Evolutionary conservation across 2,113 vertebrate genomes (phyloP), one percentile per base, ranked within the genome.

Genomic region (Varanus salvator): DNA sequence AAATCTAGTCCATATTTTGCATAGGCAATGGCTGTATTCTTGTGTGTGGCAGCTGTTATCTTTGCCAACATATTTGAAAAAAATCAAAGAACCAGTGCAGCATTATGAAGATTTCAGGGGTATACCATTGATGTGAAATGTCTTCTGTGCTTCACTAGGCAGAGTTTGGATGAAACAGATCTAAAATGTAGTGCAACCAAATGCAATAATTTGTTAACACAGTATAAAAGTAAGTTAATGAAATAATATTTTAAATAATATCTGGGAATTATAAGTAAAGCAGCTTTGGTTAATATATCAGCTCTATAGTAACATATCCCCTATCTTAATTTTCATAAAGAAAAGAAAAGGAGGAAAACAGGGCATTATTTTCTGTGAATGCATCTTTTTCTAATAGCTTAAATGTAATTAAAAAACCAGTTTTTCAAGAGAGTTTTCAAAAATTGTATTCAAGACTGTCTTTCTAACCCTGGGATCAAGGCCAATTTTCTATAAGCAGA

Each of bases 331-430:
- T 23, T 25, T 3, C 48, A 6, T 15, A 6, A 34, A 72, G 9
- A 52, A 80, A 27, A 54, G 48, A 52, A 69, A 74, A 84, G 29
- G 17, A 72, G 29, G 19, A 52, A 6, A 12, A 3, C 3, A 71
- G 48, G 14, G 15, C 29, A 85, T 85, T 85, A 72, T 72, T 85
- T 86, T 76, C 71, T 54, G 75, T 38, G 7, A 60, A 86, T 75
- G 23, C 15, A 60, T 86, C 85, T 14, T 77, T 34, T 3, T 0
- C 80, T 93, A 96, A 90, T 93, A 81, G 87, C 91, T 76, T 93
- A 92, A 92, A 88, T 80, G 66, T 44, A 71, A 81, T 90, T 94
- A 94, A 95, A 93, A 93, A 92, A 94, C 85, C 44, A 75, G 92
- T 87, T 85, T 87, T 92, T 38, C 94, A 91, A 95, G 95, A 91